Evolutionary conservation across 2,888 invertebrate genomes (phyloP).

Genomic region (Mongoloraphidia duomilia): DNA sequence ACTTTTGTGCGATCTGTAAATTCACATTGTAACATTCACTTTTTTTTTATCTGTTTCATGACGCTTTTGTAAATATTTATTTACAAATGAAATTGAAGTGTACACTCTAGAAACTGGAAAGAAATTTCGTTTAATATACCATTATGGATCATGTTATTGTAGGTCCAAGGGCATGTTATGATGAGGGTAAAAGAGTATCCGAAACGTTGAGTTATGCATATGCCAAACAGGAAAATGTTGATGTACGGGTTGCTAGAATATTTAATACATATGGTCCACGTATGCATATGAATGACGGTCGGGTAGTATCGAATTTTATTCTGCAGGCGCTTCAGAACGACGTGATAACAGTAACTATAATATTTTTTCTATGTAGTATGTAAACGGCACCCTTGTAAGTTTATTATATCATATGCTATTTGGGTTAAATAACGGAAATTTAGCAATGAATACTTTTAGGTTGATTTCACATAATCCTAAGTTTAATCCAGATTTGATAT

Average conservation of each 20-base stretch:
- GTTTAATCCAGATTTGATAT: too few relatives aligned
- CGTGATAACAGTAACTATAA: constrained; percentile 68
- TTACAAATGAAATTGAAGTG: neutral
- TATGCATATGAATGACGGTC: constrained; percentile 98
- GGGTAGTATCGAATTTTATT: constrained; percentile 97
- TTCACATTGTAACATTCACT: too few relatives aligned
- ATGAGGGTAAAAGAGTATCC: constrained; percentile 97
- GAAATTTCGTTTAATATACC: neutral
- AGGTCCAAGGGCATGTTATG: constrained; percentile 94
- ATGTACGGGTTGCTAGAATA: constrained; percentile 91
- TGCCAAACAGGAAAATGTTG: constrained; percentile 89
- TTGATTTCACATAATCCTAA: too few relatives aligned
- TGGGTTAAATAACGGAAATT: too few relatives aligned
- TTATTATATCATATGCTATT: neutral
- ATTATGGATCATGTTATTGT: constrained; percentile 15
- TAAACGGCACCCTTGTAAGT: too few relatives aligned
- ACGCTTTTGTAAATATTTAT: neutral
- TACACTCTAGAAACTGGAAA: neutral
- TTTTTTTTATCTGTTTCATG: neutral
- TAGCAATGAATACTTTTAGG: too few relatives aligned
- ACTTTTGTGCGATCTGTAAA: too few relatives aligned
- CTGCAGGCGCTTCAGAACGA: constrained; percentile 90
- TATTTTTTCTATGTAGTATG: neutral
- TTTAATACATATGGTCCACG: constrained; percentile 98
- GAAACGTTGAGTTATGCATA: constrained; percentile 95